Conservation (phyloP, 2,888 invertebrate genomes). For the Muscina levida region DNA sequence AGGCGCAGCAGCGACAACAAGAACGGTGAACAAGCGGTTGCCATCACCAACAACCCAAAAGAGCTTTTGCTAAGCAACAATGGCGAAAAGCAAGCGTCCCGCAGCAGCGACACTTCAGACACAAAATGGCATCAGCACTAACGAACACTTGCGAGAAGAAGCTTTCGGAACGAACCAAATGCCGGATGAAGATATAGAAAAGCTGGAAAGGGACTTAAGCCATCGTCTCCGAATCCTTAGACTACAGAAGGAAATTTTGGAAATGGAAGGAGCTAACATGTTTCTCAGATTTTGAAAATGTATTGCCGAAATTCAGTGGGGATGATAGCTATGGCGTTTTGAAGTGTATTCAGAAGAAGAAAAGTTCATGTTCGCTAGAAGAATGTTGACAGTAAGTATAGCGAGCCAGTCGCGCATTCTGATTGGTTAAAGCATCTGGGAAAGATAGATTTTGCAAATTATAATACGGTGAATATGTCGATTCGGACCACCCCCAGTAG, state of each 20-base stretch:
- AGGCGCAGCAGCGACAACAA: too few species aligned
- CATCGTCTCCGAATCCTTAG: too few species aligned
- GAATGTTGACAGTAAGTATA: slow-evolving; percentile 1
- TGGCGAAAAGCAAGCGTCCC: too few species aligned
- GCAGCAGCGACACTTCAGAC: neutral
- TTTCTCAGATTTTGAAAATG: slow-evolving; percentile 1
- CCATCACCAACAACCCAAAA: neutral
- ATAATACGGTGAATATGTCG: slow-evolving; percentile 37
- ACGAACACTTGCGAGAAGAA: neutral
- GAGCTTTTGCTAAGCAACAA: too few species aligned
- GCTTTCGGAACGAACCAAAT: neutral
- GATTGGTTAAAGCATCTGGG: slow-evolving; percentile 50
- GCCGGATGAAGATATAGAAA: neutral
- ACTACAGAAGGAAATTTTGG: neutral
- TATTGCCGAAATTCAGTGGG: neutral
- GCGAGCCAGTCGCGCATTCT: slow-evolving; percentile 40
- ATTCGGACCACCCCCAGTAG: slow-evolving; percentile 32
- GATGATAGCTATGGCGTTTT: neutral
- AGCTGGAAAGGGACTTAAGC: neutral
- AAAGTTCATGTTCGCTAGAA: neutral
- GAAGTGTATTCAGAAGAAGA: slow-evolving; percentile 6
- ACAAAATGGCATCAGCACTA: neutral
- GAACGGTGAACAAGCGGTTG: too few species aligned
- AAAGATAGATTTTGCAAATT: slow-evolving; percentile 45
- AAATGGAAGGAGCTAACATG: neutral